These are phyloP conservation scores for Neodontobutis hainanensis DNA, from an alignment of 2,113 vertebrate genomes.

Conservation along the genomic window DNA sequence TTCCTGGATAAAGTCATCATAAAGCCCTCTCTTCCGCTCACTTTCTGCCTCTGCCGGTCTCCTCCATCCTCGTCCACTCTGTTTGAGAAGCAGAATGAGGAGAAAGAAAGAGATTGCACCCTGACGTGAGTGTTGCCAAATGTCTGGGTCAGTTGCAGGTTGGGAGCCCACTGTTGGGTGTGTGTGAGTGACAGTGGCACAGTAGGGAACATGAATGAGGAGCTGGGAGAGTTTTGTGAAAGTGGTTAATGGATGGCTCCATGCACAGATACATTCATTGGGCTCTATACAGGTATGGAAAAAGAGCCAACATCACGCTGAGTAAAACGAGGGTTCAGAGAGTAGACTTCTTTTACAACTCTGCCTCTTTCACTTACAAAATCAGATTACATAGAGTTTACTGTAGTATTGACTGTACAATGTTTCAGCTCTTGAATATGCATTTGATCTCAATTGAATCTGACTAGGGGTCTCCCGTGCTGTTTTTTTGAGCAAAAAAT, in stretches of 20 bases:
- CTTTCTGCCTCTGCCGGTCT: constrained; percentile 49
- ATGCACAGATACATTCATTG: constrained; percentile 2
- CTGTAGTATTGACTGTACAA: too few relatives aligned
- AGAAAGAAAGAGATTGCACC: constrained; percentile 71
- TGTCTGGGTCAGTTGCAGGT: constrained; percentile 66
- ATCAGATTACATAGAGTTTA: constrained; percentile 5
- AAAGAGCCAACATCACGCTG: constrained; percentile 26
- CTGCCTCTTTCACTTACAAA: constrained; percentile 19
- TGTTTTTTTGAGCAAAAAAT: too few relatives aligned
- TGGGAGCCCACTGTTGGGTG: constrained; percentile 40
- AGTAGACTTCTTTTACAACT: constrained; percentile 28
- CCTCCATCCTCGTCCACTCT: constrained; percentile 22
- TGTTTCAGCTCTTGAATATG: too few relatives aligned
- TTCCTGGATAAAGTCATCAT: constrained; percentile 45
- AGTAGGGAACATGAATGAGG: constrained; percentile 39
- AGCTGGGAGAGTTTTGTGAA: constrained; percentile 38
- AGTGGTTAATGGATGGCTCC: neutral
- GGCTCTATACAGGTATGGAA: constrained; percentile 9
- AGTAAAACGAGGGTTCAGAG: constrained; percentile 28
- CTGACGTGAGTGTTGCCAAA: constrained; percentile 66
- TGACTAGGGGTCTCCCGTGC: too few relatives aligned
- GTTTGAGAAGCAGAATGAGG: constrained; percentile 68
- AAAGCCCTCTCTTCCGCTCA: constrained; percentile 37
- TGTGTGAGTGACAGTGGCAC: constrained; percentile 43
- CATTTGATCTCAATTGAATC: too few relatives aligned